Evolutionary conservation across 2,888 invertebrate genomes (phyloP), one percentile per base, ranked within the genome.

Genomic region (Steinernema scapterisci): DNA sequence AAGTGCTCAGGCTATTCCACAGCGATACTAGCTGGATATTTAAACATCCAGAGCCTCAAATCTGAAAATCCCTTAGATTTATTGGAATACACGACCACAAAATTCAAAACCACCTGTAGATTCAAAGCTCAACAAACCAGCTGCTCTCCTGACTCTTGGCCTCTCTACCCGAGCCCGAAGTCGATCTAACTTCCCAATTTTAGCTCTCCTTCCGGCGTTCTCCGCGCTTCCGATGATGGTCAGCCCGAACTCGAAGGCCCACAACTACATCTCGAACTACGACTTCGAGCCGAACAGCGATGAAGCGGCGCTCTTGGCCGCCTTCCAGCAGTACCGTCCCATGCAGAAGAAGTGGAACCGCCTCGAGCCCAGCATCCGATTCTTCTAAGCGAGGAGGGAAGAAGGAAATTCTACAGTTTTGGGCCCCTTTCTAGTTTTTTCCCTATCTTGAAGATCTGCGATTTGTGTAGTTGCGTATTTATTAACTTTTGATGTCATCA

Each of bases 381-480:
- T 74, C 74, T 74, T 70, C 13, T 70, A 70, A 63, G 16, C 31
- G 38, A 38, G 3, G 38, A 38, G 38, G 3, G 38, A 38, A 9
- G 9, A 38, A 38, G 38, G 9, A 9, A 38, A 38, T 38, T 38
- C 38, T 3, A 9, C 38, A 9, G 38, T 9, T 38, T n/a, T n/a
- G n/a, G n/a, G n/a, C n/a, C 38, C 38, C 9, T 38, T 38, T 38
- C 9, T 9, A 38, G 3, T 38, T 9, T 38, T 38, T 38, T 71
- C 19, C 19, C 27, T 27, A 2, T 16, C 13, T n/a, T 25, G 21
- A 9, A n/a, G 31, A 46, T 48, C 51, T 23, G 27, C 31, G 48
- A 46, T 71, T 38, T 38, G 38, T 38, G 31, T 93, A 0, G 16
- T 31, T 27, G 25, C 6, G 6, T 63, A 63, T 63, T 38, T 31